Base-by-base conservation (phyloP, 2,888 invertebrate genomes). In the Pterostichus niger region DNA sequence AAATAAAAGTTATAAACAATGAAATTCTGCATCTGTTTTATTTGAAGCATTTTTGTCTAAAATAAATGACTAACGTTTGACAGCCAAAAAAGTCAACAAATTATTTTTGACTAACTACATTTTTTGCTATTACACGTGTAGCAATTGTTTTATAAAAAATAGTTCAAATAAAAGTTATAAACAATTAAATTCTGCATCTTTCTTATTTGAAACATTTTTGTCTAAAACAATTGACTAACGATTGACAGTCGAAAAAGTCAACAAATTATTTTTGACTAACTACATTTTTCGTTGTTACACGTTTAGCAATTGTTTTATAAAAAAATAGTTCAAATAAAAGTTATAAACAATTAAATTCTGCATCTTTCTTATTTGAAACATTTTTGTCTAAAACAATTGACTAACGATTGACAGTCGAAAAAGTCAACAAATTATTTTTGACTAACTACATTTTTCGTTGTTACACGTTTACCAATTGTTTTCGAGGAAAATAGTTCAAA, bases 221-320 rank as follows among this genome's bases (percentile, higher is more conserved):
- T 59, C n/a, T 35, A 59, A 59, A 9, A 9, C 40, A 80, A n/a
- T 15, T 59, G 13, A 24, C 24, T 2, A 24, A 13, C 24, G 24
- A 1, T 13, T 6, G 52, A 52, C 6, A 40, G 40, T 6, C n/a
- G 10, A 24, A 52, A 24, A 52, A 24, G 56, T 9, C 11, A 61
- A 5, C 76, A 85, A 3, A 1, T 24, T 88, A 96, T 93, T 96
- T 96, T 0, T 54, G 7, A 54, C 1, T 54, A 54, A 46, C 46
- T 46, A 46, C 0, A 9, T 46, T 46, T 46, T 46, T 24, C 3
- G 24, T 3, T 24, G 24, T 24, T 24, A 24, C 24, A 24, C 24
- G 24, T 46, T 11, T 46, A 0, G 1, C 46, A 46, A 2, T n/a
- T 46, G 24, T 24, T 24, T 46, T 46, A 46, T 1, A 46, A 4